Conservation (phyloP, 2,888 invertebrate species). For the Drosophila phalerata region DNA sequence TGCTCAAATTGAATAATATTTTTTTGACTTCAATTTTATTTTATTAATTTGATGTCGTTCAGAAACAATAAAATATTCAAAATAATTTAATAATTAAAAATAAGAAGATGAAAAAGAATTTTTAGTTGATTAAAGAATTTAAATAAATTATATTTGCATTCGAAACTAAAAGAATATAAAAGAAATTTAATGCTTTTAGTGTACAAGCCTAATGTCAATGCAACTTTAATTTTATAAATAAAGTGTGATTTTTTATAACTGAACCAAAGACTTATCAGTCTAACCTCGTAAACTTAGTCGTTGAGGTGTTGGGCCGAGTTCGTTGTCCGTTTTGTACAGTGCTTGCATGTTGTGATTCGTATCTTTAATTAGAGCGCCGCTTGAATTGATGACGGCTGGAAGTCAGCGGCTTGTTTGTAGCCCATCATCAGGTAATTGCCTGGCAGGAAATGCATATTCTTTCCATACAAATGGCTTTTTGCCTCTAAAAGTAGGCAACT, state of each 20-base stretch:
- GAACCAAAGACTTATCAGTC: neutral
- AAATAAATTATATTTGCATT: too few species aligned
- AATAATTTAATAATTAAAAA: too few species aligned
- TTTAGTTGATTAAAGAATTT: too few species aligned
- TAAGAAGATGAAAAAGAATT: too few species aligned
- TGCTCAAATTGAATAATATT: too few species aligned
- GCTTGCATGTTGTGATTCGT: constrained; percentile 74
- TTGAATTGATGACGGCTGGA: constrained; percentile 73
- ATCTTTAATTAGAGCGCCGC: constrained; percentile 74
- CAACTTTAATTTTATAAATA: too few species aligned
- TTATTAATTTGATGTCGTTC: too few species aligned
- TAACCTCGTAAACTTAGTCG: neutral
- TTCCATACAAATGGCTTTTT: constrained; percentile 52
- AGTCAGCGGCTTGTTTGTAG: constrained; percentile 79
- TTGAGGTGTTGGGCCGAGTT: constrained; percentile 45
- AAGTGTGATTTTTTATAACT: neutral
- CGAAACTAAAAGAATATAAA: too few species aligned
- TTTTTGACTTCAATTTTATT: too few species aligned
- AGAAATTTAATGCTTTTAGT: too few species aligned
- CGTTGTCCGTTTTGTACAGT: constrained; percentile 69
- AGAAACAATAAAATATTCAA: too few species aligned
- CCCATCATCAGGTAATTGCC: constrained; percentile 77
- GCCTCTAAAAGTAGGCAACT: constrained; percentile 18
- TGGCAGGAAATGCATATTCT: constrained; percentile 80
- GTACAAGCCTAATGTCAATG: too few species aligned